Percentiles rank a stretch among this genome's conserved stretches.
Conservation (phyloP, 35 echinoderm and acorn worm species). For the Ophioderma brevispina region DNA sequence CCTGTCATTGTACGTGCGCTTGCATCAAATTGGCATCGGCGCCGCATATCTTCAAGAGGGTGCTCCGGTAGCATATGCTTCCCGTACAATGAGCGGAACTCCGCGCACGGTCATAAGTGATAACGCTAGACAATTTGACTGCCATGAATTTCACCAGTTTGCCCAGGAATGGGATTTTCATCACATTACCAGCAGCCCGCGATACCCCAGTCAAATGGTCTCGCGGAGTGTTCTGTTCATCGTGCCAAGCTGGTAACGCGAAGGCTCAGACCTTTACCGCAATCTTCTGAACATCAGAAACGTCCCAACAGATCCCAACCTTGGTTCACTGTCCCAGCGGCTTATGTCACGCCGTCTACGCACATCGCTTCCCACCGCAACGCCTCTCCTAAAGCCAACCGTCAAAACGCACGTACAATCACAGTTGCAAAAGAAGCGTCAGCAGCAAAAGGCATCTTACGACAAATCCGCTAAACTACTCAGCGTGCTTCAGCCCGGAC, state of each 20-base stretch:
- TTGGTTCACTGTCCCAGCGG: constrained; percentile 51
- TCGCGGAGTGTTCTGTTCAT: constrained; percentile 46
- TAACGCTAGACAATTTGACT: constrained; percentile 59
- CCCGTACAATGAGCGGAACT: constrained; percentile 44
- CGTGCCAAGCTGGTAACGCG: constrained; percentile 51
- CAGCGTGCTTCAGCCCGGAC: constrained; percentile 23
- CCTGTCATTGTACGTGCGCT: constrained; percentile 70
- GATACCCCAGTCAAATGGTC: constrained; percentile 61
- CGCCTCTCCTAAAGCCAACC: constrained; percentile 29
- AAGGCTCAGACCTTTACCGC: constrained; percentile 28
- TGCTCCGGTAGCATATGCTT: constrained; percentile 63
- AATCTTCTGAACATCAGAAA: constrained; percentile 62
- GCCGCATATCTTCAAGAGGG: constrained; percentile 50
- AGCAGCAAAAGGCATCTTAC: constrained; percentile 30
- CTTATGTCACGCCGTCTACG: constrained; percentile 37
- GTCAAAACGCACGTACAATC: background rate
- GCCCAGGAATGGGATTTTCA: constrained; percentile 58
- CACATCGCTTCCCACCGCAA: constrained; percentile 25
- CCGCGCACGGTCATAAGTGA: constrained; percentile 55
- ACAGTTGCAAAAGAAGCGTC: background rate
- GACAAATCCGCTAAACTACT: constrained; percentile 44
- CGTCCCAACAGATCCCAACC: constrained; percentile 21
- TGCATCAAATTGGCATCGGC: constrained; percentile 55
- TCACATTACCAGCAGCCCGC: constrained; percentile 69
- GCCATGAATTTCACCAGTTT: constrained; percentile 60